phyloP scores from a whole-genome alignment of 2,113 vertebrate genomes.

The Ctenodactylus gundi region DNA sequence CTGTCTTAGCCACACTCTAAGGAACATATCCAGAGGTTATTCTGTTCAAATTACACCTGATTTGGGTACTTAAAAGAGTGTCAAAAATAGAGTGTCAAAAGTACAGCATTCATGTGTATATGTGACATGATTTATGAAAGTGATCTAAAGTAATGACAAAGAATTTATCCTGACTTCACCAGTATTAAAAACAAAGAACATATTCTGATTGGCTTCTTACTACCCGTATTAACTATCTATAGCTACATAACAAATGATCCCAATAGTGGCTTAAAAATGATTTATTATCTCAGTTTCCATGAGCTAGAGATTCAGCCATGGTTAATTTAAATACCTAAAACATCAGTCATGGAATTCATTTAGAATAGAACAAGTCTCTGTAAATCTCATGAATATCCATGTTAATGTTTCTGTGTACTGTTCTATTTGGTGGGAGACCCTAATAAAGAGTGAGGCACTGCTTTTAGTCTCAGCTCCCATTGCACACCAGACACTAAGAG shows the following conservation, averaged over 20 bases:
- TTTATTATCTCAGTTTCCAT: not conserved
- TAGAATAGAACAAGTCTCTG: not conserved
- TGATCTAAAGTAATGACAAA: not conserved
- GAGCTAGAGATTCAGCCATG: not conserved
- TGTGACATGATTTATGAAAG: not conserved
- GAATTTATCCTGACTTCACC: not conserved
- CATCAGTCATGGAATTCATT: not conserved
- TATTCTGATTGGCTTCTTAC: not conserved
- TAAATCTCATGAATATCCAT: not conserved
- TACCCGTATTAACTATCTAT: not conserved
- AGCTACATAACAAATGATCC: not conserved
- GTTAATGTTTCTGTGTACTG: not conserved
- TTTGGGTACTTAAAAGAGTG: not conserved
- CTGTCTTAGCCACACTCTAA: not conserved
- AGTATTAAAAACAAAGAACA: not conserved
- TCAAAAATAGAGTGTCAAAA: not conserved
- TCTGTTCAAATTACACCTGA: not conserved
- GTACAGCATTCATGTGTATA: not conserved
- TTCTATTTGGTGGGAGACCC: not conserved
- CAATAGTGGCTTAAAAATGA: not conserved
- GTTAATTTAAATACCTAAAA: not conserved
- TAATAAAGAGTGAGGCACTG: not conserved
- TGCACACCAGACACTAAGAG: fast-evolving
- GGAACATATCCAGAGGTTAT: not conserved
- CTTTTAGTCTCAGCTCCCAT: not conserved